Evolutionary conservation across 2,113 vertebrate genomes (phyloP).

Genomic region (Tachycineta bicolor): DNA sequence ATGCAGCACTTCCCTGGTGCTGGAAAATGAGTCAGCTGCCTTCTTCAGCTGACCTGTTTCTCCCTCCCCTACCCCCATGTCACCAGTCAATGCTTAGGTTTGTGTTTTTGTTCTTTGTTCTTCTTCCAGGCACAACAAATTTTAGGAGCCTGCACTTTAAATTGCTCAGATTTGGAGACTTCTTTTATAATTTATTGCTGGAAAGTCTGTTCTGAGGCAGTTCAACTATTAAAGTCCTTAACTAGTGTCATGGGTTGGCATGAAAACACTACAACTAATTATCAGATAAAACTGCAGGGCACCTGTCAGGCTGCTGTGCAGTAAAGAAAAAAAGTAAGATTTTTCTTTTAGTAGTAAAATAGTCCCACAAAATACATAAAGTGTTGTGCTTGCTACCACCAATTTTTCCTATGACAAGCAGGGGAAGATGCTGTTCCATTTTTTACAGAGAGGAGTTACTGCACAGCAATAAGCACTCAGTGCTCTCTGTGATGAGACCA

Average conservation of each 20-base stretch:
- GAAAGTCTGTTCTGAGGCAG: not conserved
- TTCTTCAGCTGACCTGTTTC: not conserved
- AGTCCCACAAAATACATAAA: not conserved
- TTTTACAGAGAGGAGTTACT: not conserved
- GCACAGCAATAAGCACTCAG: not conserved
- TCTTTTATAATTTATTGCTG: not conserved
- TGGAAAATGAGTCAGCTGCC: fast-evolving
- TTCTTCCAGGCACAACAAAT: not conserved
- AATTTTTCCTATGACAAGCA: too few relatives aligned
- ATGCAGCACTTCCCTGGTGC: not conserved
- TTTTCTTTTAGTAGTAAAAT: not conserved
- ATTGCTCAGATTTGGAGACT: not conserved
- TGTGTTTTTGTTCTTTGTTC: not conserved
- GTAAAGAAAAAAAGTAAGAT: not conserved
- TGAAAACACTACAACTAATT: too few relatives aligned
- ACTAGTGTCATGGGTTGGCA: too few relatives aligned
- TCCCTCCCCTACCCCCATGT: not conserved
- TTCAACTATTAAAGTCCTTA: too few relatives aligned
- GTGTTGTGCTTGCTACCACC: not conserved
- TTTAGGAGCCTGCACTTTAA: not conserved
- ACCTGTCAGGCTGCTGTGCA: not conserved
- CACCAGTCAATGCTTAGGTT: not conserved
- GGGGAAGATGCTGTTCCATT: not conserved
- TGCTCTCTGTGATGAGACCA: not conserved
- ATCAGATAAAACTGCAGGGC: not conserved